Conservation (phyloP, 2,888 invertebrate genomes). For the Anagyrus pseudococci region DNA sequence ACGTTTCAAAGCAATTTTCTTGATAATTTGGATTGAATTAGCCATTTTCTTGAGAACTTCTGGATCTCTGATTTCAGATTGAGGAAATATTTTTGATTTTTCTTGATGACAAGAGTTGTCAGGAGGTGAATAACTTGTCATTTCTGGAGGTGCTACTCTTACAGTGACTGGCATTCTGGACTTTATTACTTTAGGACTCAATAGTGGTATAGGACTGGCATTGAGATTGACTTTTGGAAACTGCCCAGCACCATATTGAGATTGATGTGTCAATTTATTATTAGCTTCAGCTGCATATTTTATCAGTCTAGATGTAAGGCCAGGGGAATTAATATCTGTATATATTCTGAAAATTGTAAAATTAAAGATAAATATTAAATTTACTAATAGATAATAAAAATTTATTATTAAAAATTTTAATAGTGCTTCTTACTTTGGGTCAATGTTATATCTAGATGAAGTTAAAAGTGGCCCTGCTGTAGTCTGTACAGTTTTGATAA, state of each 20-base stretch:
- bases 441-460: conserved; percentile 63
- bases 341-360: conserved; percentile 44
- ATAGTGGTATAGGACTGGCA: conserved; percentile 51
- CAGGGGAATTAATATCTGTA: conserved; percentile 56
- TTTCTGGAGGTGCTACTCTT: conserved; percentile 54
- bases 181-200: conserved; percentile 49
- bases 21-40: conserved; percentile 44
- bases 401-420: conserved; percentile 9
- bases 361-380: background rate
- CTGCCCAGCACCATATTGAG: conserved; percentile 55
- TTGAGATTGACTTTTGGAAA: conserved; percentile 58
- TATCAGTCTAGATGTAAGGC: conserved; percentile 52
- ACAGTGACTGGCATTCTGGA: conserved; percentile 53
- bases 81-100: conserved; percentile 45
- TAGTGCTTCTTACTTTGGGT: conserved; percentile 57
- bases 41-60: conserved; percentile 43
- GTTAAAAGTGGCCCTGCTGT: conserved; percentile 62
- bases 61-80: conserved; percentile 35
- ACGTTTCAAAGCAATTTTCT: conserved; percentile 55
- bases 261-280: conserved; percentile 52
- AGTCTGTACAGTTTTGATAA: conserved; percentile 54
- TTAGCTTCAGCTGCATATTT: conserved; percentile 57
- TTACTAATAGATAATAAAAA: background rate
- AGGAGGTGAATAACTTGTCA: conserved; percentile 45
- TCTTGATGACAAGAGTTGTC: conserved; percentile 36